These are phyloP conservation scores for Anguilla megastoma DNA, from an alignment of 2,797 vertebrate species.

Conservation along the genomic window DNA sequence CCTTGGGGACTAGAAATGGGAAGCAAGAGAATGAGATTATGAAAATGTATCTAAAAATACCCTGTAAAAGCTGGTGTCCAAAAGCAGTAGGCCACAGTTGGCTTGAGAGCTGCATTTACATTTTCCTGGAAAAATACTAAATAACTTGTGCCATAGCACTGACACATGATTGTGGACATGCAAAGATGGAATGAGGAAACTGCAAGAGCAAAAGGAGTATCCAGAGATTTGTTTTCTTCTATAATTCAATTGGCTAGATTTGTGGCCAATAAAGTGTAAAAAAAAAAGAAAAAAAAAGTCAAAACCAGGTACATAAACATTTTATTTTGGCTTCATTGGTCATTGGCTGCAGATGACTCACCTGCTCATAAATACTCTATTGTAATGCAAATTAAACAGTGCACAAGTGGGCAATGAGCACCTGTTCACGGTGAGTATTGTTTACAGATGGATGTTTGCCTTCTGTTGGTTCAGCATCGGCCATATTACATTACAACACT, in stretches of 20 bases:
- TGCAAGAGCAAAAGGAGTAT: background rate
- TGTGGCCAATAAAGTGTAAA: background rate
- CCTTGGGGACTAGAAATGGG: slow-evolving; percentile 8
- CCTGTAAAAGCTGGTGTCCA: background rate
- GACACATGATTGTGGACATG: background rate
- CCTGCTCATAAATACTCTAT: background rate
- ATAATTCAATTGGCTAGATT: background rate
- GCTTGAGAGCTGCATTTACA: background rate
- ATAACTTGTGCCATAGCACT: background rate
- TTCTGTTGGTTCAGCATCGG: background rate
- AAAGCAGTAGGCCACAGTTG: slow-evolving; percentile 2
- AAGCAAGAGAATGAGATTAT: slow-evolving; percentile 20
- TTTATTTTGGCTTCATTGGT: background rate
- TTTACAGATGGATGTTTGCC: slow-evolving; percentile 11
- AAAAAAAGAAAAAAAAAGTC: background rate
- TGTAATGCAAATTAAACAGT: background rate
- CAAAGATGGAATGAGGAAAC: background rate
- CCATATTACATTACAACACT: background rate
- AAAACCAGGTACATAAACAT: background rate
- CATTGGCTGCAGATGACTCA: background rate
- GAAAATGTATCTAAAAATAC: slow-evolving; percentile 27
- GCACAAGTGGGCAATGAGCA: background rate
- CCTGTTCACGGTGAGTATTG: slow-evolving; percentile 16
- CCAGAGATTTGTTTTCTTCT: background rate
- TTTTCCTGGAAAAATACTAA: background rate